Evolutionary conservation across 2,797 vertebrate species (phyloP).

Genomic region (Centroberyx gerrardi): DNA sequence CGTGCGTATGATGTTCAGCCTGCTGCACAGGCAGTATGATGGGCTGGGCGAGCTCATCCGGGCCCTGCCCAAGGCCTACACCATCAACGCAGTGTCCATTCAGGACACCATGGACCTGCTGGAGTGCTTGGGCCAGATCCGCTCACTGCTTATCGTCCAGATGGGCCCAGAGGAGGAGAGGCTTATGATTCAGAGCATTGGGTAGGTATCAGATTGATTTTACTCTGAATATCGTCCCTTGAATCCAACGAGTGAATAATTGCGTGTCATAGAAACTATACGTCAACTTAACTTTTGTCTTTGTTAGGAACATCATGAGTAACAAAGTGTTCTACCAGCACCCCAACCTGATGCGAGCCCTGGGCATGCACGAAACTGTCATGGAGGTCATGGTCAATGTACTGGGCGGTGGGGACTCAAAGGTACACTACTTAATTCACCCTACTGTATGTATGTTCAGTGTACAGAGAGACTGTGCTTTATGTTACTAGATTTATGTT

Average conservation of each 20-base stretch:
- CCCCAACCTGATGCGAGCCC: constrained; percentile 95
- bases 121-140: constrained; percentile 95
- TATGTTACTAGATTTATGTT: background rate
- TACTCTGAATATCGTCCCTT: background rate
- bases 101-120: constrained; percentile 94
- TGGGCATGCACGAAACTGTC: constrained; percentile 97
- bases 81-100: constrained; percentile 90
- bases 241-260: background rate
- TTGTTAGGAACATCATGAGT: constrained; percentile 94
- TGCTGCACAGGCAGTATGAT: constrained; percentile 95
- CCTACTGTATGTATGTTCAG: background rate
- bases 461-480: background rate
- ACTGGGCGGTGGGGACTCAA: constrained; percentile 93
- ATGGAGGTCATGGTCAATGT: constrained; percentile 99
- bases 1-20: constrained; percentile 96
- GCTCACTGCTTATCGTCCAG: constrained; percentile 96
- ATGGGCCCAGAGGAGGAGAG: constrained; percentile 98
- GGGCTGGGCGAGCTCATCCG: constrained; percentile 93
- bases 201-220: constrained; percentile 78
- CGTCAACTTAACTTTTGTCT: background rate
- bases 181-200: constrained; percentile 98
- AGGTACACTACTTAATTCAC: constrained; percentile 80
- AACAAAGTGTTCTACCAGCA: constrained; percentile 98
- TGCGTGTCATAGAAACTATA: background rate
- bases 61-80: constrained; percentile 94